Evolutionary conservation across 2,113 vertebrate species (phyloP).

Genomic region (Archocentrus centrarchus): DNA sequence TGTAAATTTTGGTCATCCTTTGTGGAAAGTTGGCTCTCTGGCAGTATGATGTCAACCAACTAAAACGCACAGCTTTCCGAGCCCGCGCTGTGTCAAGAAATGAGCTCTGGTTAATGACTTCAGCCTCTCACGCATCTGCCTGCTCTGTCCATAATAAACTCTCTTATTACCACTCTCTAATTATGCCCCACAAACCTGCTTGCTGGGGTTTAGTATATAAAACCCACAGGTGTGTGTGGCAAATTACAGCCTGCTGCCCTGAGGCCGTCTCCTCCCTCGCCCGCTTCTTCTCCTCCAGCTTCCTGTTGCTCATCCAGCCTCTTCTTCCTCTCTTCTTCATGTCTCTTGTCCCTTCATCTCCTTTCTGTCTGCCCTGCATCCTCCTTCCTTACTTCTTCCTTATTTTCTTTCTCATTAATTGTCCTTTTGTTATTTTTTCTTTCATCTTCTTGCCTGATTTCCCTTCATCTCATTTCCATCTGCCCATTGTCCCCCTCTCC

Average conservation of each 20-base stretch:
- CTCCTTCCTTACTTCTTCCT: neutral
- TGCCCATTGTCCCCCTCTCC: neutral
- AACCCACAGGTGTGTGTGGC: slow-evolving; percentile 25
- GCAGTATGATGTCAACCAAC: neutral
- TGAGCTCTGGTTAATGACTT: slow-evolving; percentile 22
- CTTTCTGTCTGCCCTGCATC: neutral
- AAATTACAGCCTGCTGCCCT: slow-evolving; percentile 12
- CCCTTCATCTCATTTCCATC: neutral
- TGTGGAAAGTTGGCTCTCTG: neutral
- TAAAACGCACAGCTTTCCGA: neutral
- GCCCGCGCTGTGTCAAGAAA: neutral
- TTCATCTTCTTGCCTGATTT: neutral
- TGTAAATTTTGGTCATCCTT: neutral
- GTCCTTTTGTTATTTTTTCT: neutral
- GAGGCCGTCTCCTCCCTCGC: neutral
- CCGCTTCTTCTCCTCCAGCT: neutral
- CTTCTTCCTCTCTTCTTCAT: neutral
- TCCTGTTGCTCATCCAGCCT: neutral
- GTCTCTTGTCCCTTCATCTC: neutral
- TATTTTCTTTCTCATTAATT: neutral
- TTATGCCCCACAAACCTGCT: slow-evolving; percentile 38
- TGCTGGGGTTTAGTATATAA: slow-evolving; percentile 31
- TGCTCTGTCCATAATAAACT: slow-evolving; percentile 27
- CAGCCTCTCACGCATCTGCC: slow-evolving; percentile 3
- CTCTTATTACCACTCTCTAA: slow-evolving; percentile 28